phyloP scores from a whole-genome alignment of 2,797 vertebrate species.

The Gadopsis bispinosus region DNA sequence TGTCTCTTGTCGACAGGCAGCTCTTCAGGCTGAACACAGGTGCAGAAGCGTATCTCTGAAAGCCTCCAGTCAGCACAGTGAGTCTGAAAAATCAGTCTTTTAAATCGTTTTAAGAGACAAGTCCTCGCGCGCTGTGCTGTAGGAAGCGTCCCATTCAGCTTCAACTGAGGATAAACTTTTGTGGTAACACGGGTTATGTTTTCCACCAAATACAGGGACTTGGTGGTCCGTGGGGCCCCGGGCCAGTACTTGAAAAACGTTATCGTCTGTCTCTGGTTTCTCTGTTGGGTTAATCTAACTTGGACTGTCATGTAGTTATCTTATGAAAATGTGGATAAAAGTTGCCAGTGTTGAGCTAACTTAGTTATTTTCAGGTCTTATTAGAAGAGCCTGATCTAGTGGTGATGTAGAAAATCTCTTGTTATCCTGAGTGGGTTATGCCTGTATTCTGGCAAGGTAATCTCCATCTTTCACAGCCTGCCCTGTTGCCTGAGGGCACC shows the following conservation, averaged over 20 bases:
- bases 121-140: neutral
- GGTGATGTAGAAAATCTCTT: slow-evolving; percentile 12
- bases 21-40: rapidly evolving
- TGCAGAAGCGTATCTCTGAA: rapidly evolving
- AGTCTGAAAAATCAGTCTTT: neutral
- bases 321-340: neutral
- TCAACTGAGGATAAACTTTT: neutral
- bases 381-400: neutral
- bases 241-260: too few species aligned
- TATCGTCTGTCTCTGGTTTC: too few species aligned
- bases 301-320: neutral
- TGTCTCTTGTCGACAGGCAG: rapidly evolving
- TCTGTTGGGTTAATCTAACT: neutral
- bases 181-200: neutral
- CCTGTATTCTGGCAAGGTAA: slow-evolving; percentile 13
- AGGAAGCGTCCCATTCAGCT: neutral
- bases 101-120: neutral
- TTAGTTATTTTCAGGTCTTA: neutral
- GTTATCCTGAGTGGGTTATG: neutral
- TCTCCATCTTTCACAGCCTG: slow-evolving; percentile 42
- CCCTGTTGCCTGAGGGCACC: slow-evolving; percentile 31
- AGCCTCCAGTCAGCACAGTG: rapidly evolving
- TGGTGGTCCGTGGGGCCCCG: too few species aligned
- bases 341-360: too few species aligned
- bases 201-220: neutral